Evolutionary conservation across 2,888 invertebrate genomes (phyloP).

Genomic region (Latrodectus hesperus): DNA sequence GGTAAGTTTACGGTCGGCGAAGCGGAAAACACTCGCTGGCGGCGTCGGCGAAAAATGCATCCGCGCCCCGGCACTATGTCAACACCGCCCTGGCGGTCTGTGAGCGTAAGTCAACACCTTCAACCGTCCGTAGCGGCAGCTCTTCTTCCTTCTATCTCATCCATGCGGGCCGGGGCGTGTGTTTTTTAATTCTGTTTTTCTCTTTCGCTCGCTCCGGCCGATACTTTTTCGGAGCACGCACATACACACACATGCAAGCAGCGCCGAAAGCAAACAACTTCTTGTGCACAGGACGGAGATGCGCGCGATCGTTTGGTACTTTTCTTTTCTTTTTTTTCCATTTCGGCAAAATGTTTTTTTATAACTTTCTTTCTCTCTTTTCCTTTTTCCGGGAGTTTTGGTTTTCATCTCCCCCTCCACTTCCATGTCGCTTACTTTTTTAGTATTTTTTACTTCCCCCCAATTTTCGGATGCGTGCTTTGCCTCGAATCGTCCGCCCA

Average conservation of each 20-base stretch:
- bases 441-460: constrained; percentile 14
- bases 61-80: constrained; percentile 59
- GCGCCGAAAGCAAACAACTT: constrained; percentile 68
- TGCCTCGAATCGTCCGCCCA: constrained; percentile 48
- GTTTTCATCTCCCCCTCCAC: background rate
- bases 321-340: constrained; percentile 2
- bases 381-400: constrained; percentile 21
- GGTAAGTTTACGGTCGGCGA: constrained; percentile 50
- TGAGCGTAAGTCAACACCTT: constrained; percentile 64
- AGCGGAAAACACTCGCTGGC: constrained; percentile 63
- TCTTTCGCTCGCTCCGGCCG: constrained; percentile 3
- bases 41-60: constrained; percentile 66
- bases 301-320: constrained; percentile 50
- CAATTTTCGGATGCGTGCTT: constrained; percentile 33
- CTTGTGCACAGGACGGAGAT: constrained; percentile 32
- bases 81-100: constrained; percentile 51
- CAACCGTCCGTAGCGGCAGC: constrained; percentile 38
- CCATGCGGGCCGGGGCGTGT: constrained; percentile 59
- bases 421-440: constrained; percentile 1
- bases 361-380: constrained; percentile 8
- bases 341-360: constrained; percentile 15
- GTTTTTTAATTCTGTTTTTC: constrained; percentile 52
- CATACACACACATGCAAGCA: constrained; percentile 32
- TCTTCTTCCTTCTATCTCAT: constrained; percentile 45
- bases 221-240: constrained; percentile 27